Base-by-base conservation (phyloP, 2,797 vertebrate genomes). In the Parotocinclus haroldoi region DNA sequence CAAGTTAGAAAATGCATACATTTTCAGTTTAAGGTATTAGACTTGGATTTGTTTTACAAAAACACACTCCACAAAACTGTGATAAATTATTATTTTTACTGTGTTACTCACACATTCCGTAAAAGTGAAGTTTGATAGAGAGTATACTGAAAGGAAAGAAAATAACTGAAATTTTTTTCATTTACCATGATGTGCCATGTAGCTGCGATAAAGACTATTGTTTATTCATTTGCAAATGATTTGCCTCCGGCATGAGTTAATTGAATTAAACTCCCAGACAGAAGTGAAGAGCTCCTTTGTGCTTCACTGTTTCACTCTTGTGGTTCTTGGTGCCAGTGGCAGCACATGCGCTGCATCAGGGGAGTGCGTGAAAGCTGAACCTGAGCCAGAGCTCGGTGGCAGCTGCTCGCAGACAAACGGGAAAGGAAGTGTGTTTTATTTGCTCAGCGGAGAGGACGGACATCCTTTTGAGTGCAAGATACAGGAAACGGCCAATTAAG, bases 371-470 rank as follows among this genome's bases (percentile, higher is more conserved):
- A 73, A 65, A 61, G 45, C 53, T 58, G 57, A 62, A 48, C 38
- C 45, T 54, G 49, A 13, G 66, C 58, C 72, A 71, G 66, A 6
- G 5, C 60, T 70, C 58, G 8, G 36, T 60, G 68, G 76, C 70
- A 76, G 76, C 76, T 76, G 76, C 56, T 39, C 62, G 36, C 55
- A 58, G 69, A 72, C 63, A 66, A 46, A 63, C 49, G 67, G 58
- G 59, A 69, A 71, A 77, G 79, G 73, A 79, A 78, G 68, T 63
- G 55, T 45, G 66, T 77, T 76, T 73, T 78, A 78, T 78, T 77
- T 71, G 72, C 76, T 78, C 73, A 70, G 76, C 62, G 59, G 60
- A 78, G 52, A 63, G 74, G 52, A 77, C 58, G 66, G 72, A 78
- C 71, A 74, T 75, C 78, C 60, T 72, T 67, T 63, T 52, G 61